phyloP scores from a whole-genome alignment of 2,113 vertebrate genomes.

The Dromaius novaehollandiae region DNA sequence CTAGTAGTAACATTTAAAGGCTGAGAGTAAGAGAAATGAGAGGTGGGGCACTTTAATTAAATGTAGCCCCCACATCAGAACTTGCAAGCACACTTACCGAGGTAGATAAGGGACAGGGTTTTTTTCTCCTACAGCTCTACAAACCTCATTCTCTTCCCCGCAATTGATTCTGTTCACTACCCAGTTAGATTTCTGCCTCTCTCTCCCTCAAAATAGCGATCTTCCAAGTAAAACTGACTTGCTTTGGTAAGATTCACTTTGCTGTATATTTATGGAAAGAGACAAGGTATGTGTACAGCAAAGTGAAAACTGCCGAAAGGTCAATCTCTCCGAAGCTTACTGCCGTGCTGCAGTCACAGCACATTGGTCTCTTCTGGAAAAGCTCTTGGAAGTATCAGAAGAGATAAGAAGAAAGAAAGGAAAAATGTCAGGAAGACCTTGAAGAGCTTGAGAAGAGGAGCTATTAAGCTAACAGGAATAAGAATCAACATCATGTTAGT shows the following conservation, averaged over 20 bases:
- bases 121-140: not conserved
- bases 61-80: not conserved
- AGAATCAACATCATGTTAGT: not conserved
- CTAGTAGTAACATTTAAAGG: not conserved
- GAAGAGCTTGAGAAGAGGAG: not conserved
- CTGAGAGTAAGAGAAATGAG: not conserved
- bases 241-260: not conserved
- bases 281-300: not conserved
- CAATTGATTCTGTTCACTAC: not conserved
- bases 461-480: not conserved
- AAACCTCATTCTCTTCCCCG: not conserved
- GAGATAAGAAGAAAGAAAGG: not conserved
- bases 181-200: not conserved
- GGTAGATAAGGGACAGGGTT: not conserved
- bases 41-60: not conserved
- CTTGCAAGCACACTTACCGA: not conserved
- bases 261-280: not conserved
- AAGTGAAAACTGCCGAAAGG: not conserved
- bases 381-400: not conserved
- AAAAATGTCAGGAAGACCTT: not conserved
- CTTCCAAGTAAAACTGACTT: not conserved
- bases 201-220: not conserved
- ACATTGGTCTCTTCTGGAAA: not conserved
- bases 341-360: not conserved
- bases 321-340: not conserved